These are phyloP conservation scores for Lasioglossum oenotherae DNA, from an alignment of 2,888 invertebrate species.

Conservation along the genomic window DNA sequence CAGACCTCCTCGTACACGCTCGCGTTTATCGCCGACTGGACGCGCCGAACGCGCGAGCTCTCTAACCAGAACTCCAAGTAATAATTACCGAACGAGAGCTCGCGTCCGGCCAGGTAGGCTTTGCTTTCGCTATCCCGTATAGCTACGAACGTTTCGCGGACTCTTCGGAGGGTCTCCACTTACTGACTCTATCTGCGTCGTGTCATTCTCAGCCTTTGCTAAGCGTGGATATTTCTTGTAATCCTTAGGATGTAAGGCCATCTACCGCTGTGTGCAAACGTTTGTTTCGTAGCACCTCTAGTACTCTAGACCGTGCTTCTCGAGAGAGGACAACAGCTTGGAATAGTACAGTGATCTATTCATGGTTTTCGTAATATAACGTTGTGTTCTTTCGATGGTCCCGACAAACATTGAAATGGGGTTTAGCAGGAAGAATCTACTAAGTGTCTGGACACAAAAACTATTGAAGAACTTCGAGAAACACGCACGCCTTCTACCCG, in stretches of 20 bases:
- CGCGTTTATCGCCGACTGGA: conserved; percentile 52
- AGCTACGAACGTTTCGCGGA: conserved; percentile 26
- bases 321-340: background rate
- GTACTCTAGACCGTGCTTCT: background rate
- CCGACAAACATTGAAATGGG: background rate
- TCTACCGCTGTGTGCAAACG: background rate
- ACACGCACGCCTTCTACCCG: background rate
- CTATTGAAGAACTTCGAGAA: no score
- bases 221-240: background rate
- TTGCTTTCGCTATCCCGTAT: background rate
- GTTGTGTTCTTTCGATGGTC: background rate
- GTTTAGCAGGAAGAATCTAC: background rate
- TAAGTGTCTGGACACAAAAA: background rate
- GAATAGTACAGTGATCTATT: background rate
- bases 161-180: conserved; percentile 28
- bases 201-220: background rate
- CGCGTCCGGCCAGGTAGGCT: conserved; percentile 1
- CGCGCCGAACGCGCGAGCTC: conserved; percentile 35
- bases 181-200: background rate
- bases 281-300: background rate
- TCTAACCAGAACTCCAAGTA: conserved; percentile 61
- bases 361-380: background rate
- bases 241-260: background rate
- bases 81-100: conserved; percentile 69
- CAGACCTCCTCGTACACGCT: conserved; percentile 31